Evolutionary conservation across 2,113 vertebrate species (phyloP).

Genomic region (Pantherophis guttatus): DNA sequence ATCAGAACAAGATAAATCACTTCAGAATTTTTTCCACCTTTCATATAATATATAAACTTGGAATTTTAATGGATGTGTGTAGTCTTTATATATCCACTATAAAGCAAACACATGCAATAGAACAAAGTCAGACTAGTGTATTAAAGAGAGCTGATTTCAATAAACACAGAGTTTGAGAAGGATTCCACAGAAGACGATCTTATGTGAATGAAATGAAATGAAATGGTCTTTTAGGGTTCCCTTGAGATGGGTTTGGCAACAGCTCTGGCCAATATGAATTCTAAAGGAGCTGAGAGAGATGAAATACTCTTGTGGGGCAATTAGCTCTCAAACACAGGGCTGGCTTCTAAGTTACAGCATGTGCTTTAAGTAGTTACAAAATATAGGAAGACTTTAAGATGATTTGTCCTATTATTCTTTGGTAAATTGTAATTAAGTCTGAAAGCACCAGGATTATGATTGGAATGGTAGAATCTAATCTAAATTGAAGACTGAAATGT

Average conservation of each 20-base stretch:
- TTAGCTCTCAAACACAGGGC: not conserved
- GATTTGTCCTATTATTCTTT: not conserved
- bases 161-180: too few relatives aligned
- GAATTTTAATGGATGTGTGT: too few relatives aligned
- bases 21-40: too few relatives aligned
- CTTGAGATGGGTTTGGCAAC: not conserved
- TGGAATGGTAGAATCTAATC: not conserved
- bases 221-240: not conserved
- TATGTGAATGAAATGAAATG: not conserved
- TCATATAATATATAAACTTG: too few relatives aligned
- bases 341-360: not conserved
- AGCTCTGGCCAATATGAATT: not conserved
- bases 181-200: too few relatives aligned
- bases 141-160: too few relatives aligned
- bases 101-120: too few relatives aligned
- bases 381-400: not conserved
- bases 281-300: not conserved
- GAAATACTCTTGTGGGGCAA: not conserved
- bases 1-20: too few relatives aligned
- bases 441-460: not conserved
- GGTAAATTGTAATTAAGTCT: not conserved
- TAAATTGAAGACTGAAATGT: not conserved
- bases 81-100: too few relatives aligned
- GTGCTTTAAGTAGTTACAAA: not conserved
- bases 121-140: too few relatives aligned